Conservation (phyloP, 2,888 invertebrate species). For the Augiades crinisus region DNA sequence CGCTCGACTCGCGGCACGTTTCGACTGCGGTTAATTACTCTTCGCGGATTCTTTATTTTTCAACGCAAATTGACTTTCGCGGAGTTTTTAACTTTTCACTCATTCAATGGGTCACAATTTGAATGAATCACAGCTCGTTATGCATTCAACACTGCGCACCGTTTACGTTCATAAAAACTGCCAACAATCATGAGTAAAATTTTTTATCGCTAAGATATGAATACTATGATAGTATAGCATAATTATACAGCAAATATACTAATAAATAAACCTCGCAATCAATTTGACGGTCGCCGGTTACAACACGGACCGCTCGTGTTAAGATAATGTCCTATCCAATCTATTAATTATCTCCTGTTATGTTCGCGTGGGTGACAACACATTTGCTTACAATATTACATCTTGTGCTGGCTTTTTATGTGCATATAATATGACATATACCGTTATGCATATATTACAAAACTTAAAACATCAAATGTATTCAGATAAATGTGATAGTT, state of each 20-base stretch:
- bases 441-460: constrained; percentile 51
- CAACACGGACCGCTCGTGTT: constrained; percentile 21
- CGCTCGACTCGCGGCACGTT: no score
- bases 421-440: constrained; percentile 30
- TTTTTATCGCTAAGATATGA: no score
- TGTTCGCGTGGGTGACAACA: constrained; percentile 20
- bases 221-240: no score
- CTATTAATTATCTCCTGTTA: constrained; percentile 27
- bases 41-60: constrained; percentile 12
- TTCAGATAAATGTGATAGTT: no score
- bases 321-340: constrained; percentile 28
- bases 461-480: not conserved
- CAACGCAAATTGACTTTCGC: constrained; percentile 7
- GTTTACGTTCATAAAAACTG: constrained; percentile 23
- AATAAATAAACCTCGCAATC: constrained; percentile 21
- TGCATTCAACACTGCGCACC: constrained; percentile 2
- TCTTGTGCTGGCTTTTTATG: not conserved
- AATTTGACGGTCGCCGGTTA: constrained; percentile 11
- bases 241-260: constrained; percentile 35
- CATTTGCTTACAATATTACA: constrained; percentile 19
- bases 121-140: constrained; percentile 9
- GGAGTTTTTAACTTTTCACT: constrained; percentile 1
- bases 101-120: constrained; percentile 8
- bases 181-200: no score
- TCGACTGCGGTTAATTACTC: no score